A percentile compares a stretch with the other conserved stretches of the same genome.
These are phyloP conservation scores for Equus quagga DNA, from an alignment of 2,113 vertebrate species.

Conservation along the genomic window DNA sequence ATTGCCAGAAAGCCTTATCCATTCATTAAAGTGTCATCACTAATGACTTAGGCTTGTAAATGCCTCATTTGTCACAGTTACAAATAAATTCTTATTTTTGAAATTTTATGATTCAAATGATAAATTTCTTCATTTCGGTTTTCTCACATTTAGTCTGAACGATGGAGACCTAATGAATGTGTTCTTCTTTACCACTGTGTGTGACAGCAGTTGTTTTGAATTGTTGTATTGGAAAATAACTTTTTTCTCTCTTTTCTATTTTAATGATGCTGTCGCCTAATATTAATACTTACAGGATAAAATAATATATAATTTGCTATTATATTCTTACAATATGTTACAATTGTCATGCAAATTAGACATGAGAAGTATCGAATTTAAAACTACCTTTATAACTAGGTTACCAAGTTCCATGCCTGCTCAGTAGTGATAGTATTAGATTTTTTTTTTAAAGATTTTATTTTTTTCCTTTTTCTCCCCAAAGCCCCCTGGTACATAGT, in stretches of 20 bases:
- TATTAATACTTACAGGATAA: background rate
- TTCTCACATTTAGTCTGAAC: background rate
- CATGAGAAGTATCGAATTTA: background rate
- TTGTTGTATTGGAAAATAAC: background rate
- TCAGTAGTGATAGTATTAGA: background rate
- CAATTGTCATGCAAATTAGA: background rate
- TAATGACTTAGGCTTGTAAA: background rate
- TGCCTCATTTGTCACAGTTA: background rate
- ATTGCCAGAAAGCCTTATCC: background rate
- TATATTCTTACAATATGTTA: background rate
- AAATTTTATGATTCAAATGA: slow-evolving; percentile 23
- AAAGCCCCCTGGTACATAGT: too few relatives aligned
- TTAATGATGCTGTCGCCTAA: background rate
- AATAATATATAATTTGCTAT: background rate
- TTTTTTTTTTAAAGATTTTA: background rate
- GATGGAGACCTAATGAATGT: background rate
- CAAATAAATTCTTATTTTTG: background rate
- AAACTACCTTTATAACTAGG: background rate
- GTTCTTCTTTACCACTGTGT: background rate
- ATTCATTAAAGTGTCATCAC: background rate
- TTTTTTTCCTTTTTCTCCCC: too few relatives aligned
- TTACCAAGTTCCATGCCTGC: background rate
- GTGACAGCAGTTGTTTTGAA: background rate
- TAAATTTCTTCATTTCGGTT: background rate
- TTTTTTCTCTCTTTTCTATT: background rate